These are phyloP conservation scores for Ceratotherium simum DNA, from an alignment of 2,113 vertebrate genomes.

Conservation along the genomic window DNA sequence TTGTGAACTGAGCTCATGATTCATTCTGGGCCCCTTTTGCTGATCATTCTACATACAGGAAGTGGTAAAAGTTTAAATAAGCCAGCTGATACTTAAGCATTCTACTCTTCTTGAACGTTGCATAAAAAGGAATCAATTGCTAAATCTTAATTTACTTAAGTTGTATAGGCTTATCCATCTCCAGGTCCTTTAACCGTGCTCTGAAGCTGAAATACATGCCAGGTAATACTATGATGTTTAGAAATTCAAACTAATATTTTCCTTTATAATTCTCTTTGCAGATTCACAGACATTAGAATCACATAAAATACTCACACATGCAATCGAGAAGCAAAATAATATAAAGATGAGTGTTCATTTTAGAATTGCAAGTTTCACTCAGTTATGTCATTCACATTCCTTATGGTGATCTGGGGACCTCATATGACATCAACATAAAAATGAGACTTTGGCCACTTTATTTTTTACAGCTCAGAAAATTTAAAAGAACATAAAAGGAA, in stretches of 20 bases:
- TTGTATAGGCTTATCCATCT: constrained; percentile 77
- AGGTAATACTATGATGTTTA: constrained; percentile 76
- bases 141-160: constrained; percentile 46
- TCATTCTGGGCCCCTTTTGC: not conserved
- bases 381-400: constrained; percentile 88
- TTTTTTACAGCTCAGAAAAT: constrained; percentile 84
- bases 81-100: not conserved
- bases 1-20: not conserved
- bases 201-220: constrained; percentile 82
- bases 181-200: constrained; percentile 85
- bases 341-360: constrained; percentile 83
- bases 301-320: constrained; percentile 85
- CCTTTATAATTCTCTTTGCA: constrained; percentile 81
- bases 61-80: constrained; percentile 78
- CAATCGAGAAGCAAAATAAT: constrained; percentile 84
- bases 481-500: constrained; percentile 92
- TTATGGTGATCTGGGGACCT: constrained; percentile 86
- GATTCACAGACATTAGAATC: constrained; percentile 83
- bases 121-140: constrained; percentile 27
- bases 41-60: not conserved
- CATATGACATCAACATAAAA: constrained; percentile 86
- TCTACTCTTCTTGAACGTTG: constrained; percentile 35
- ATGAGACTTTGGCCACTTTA: constrained; percentile 87
- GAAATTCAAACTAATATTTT: constrained; percentile 78
- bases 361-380: constrained; percentile 81